Base-by-base conservation (phyloP, 2,888 invertebrate genomes). In the Amitus sp. region DNA sequence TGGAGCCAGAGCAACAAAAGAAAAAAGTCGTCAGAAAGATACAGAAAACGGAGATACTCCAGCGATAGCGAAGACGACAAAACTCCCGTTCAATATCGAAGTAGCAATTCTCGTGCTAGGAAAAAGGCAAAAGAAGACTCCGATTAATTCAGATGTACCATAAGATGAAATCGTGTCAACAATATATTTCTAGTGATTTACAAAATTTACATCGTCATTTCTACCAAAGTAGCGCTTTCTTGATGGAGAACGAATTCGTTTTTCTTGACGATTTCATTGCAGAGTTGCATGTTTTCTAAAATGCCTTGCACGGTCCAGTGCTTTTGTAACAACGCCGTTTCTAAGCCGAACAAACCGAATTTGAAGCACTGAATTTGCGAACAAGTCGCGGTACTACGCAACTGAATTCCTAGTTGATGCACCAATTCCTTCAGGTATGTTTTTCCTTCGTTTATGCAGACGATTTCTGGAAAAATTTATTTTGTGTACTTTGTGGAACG, bases 391-490 rank as follows among this genome's bases (percentile, higher is more conserved):
- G 88, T 87, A 1, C 91, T 89, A 71, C 90, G 90, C 33, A 96
- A 77, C 74, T 90, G 88, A 1, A 92, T 77, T 2, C 95, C 98
- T 30, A 98, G 83, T 62, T 95, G 93, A 76, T 95, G 90, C 10
- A 97, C 83, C n/a, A 98, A 72, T 0, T 87, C 85, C 78, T 89
- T 89, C 13, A 98, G 82, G 77, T 91, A 94, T 40, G 85, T 83
- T 66, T 93, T 92, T 70, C 88, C 87, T 82, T 96, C 97, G 82
- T 96, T 96, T 18, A 95, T 87, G 30, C 91, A 87, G 77, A 95
- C 93, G 20, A 98, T 84, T 85, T 97, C 96, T 93, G 85, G 51
- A 49, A 33, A 17, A 34, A n/a, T n/a, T n/a, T n/a, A n/a, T n/a
- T n/a, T n/a, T n/a, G n/a, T n/a, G n/a, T n/a, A n/a, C n/a, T n/a